Conservation (phyloP, 2,888 invertebrate genomes). For the Lepas anatifera region DNA sequence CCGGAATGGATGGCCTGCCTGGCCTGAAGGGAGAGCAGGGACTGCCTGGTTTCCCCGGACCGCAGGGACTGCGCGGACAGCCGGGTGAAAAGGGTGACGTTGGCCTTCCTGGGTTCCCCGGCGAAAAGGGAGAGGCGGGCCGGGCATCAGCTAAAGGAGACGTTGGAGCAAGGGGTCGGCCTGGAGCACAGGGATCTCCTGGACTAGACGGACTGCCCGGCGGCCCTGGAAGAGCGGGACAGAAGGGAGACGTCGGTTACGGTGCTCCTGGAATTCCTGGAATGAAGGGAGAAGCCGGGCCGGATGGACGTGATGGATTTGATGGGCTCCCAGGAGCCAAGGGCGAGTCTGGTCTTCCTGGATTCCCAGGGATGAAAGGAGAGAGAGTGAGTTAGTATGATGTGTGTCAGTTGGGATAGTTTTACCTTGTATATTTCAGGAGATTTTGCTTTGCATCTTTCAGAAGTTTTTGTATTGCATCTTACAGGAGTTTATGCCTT, state of each 20-base stretch:
- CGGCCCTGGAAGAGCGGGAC: constrained; percentile 44
- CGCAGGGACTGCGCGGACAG: constrained; percentile 33
- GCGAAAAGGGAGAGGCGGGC: constrained; percentile 45
- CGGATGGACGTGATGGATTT: constrained; percentile 50
- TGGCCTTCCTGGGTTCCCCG: constrained; percentile 29
- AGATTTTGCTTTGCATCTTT: too few species aligned
- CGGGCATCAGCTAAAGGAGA: constrained; percentile 49
- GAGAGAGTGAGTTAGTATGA: constrained; percentile 20
- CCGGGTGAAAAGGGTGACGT: constrained; percentile 37
- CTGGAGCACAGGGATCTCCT: constrained; percentile 32
- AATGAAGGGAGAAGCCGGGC: constrained; percentile 63
- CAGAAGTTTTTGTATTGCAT: too few species aligned
- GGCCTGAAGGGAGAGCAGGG: constrained; percentile 32
- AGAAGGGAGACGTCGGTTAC: constrained; percentile 25
- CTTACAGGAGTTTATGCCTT: too few species aligned
- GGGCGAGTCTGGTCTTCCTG: constrained; percentile 58
- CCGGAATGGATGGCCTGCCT: constrained; percentile 33
- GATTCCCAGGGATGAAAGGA: constrained; percentile 43
- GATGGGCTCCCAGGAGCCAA: constrained; percentile 59
- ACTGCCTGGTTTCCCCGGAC: constrained; percentile 28
- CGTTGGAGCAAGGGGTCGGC: constrained; percentile 44
- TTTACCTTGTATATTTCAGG: too few species aligned
- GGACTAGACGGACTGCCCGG: constrained; percentile 53
- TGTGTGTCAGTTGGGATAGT: too few species aligned
- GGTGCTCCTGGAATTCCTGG: constrained; percentile 47